Evolutionary conservation across 1,140 invertebrate species (phyloP).

Genomic region (Drosophila erecta): DNA sequence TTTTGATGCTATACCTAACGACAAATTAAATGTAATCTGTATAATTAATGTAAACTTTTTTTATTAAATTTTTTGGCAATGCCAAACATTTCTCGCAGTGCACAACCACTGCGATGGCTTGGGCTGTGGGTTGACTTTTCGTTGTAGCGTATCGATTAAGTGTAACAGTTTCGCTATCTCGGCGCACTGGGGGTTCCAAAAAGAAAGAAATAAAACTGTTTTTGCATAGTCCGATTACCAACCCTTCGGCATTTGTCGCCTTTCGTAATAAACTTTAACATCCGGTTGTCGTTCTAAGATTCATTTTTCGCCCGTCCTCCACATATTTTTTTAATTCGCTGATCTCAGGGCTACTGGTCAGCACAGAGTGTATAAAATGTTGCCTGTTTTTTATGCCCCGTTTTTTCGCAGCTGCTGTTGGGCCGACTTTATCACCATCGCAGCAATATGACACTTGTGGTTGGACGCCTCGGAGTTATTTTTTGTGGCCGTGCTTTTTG

Average conservation of each 20-base stretch:
- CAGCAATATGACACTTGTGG: slow-evolving; percentile 80
- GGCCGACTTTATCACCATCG: slow-evolving; percentile 58
- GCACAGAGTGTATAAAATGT: slow-evolving; percentile 72
- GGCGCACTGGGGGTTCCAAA: slow-evolving; percentile 41
- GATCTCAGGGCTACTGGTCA: slow-evolving; percentile 70
- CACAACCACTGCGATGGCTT: slow-evolving; percentile 37
- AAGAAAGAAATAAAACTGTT: slow-evolving; percentile 52
- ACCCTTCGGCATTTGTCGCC: slow-evolving; percentile 43
- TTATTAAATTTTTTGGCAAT: too few relatives aligned
- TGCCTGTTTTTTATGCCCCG: slow-evolving; percentile 52
- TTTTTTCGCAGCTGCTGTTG: slow-evolving; percentile 39
- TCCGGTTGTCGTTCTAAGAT: slow-evolving; percentile 80
- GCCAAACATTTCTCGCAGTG: neutral
- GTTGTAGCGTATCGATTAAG: slow-evolving; percentile 79
- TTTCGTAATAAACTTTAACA: slow-evolving; percentile 69
- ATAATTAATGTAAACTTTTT: too few relatives aligned
- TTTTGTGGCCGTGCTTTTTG: slow-evolving; percentile 52
- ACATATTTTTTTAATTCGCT: slow-evolving; percentile 57
- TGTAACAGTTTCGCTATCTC: slow-evolving; percentile 53
- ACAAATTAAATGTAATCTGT: too few relatives aligned
- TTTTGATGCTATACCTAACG: too few relatives aligned
- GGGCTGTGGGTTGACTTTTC: slow-evolving; percentile 55
- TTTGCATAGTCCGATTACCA: slow-evolving; percentile 53
- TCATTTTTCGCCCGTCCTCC: slow-evolving; percentile 32
- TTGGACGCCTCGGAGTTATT: slow-evolving; percentile 57